These are phyloP conservation scores for Clarias magur DNA, from an alignment of 2,113 vertebrate species.

Conservation along the genomic window DNA sequence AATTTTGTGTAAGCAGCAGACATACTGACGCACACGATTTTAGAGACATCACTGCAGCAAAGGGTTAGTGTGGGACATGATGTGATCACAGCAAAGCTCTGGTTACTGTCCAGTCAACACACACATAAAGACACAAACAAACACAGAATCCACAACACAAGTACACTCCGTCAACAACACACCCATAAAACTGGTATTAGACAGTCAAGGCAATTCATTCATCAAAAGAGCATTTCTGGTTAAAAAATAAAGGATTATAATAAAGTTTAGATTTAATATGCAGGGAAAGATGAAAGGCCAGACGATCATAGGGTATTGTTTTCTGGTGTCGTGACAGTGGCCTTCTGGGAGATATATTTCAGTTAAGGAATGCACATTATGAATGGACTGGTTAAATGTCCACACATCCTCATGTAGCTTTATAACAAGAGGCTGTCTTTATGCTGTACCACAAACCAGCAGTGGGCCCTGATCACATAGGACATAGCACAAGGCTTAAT, in stretches of 20 bases:
- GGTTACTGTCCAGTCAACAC: conserved; percentile 26
- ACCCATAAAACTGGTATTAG: conserved; percentile 20
- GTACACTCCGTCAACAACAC: conserved; percentile 1
- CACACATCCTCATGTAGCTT: conserved; percentile 31
- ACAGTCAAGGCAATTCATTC: conserved; percentile 4
- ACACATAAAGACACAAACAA: conserved; percentile 25
- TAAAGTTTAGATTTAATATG: not conserved
- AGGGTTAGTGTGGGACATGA: conserved; percentile 38
- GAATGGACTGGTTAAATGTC: conserved; percentile 38
- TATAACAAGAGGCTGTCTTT: conserved; percentile 32
- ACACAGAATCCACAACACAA: conserved; percentile 27
- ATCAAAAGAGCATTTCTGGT: conserved; percentile 28
- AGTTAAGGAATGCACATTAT: conserved; percentile 42
- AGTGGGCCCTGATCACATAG: not conserved
- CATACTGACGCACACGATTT: conserved; percentile 38
- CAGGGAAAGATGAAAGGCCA: conserved; percentile 22
- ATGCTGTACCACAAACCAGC: conserved; percentile 18
- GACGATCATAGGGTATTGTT: conserved; percentile 32
- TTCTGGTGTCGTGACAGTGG: conserved; percentile 34
- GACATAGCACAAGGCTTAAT: not conserved
- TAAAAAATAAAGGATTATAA: conserved; percentile 23
- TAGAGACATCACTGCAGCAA: conserved; percentile 40
- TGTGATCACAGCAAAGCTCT: conserved; percentile 36
- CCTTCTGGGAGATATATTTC: conserved; percentile 46
- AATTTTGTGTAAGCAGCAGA: conserved; percentile 28